phyloP scores from a whole-genome alignment of 2,797 vertebrate genomes.

The Coendou prehensilis region DNA sequence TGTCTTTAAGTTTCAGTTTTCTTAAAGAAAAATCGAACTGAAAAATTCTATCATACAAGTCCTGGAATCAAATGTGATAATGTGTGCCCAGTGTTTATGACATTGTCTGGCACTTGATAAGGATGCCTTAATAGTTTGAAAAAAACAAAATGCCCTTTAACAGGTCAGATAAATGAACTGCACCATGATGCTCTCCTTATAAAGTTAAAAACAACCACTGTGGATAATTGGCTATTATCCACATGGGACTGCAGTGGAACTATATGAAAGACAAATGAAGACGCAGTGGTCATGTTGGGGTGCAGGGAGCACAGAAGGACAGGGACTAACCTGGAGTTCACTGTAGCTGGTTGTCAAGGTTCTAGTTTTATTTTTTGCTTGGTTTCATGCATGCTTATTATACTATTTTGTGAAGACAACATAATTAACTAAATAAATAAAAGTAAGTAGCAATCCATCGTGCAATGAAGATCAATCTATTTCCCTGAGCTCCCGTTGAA shows the following conservation, averaged over 20 bases:
- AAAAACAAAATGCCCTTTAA: background rate
- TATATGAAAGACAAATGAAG: background rate
- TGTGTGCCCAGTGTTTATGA: background rate
- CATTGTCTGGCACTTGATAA: background rate
- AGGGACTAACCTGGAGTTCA: background rate
- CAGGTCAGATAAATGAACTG: background rate
- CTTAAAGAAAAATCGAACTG: background rate
- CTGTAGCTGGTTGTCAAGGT: background rate
- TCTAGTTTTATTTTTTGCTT: background rate
- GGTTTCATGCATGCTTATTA: background rate
- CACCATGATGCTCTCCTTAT: background rate
- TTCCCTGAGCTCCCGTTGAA: background rate
- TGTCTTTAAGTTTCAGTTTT: conserved; percentile 5
- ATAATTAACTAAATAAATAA: background rate
- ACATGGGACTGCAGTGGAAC: background rate
- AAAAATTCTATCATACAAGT: background rate
- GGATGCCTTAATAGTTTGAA: background rate
- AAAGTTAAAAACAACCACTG: background rate
- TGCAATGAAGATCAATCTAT: background rate
- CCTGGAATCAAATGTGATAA: background rate
- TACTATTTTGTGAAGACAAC: background rate
- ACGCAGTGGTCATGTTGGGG: no score
- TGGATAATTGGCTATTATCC: background rate
- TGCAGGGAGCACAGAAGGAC: background rate
- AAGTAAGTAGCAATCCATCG: background rate